Evolutionary conservation across 2,888 invertebrate genomes (phyloP), one percentile per base, ranked within the genome.

Genomic region (Strigamia maritima): DNA sequence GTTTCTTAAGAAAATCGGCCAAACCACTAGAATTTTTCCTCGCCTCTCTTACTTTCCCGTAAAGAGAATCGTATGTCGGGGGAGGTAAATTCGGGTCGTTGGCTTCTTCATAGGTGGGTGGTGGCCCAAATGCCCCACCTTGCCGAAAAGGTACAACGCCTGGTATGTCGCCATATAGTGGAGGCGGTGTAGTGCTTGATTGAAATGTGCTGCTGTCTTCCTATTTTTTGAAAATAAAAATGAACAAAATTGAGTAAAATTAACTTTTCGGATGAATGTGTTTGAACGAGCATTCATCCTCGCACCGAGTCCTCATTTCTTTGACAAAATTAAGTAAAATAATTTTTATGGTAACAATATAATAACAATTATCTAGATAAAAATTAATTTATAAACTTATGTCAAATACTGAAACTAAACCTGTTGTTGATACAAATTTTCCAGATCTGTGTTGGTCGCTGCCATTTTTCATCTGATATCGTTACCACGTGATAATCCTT

Each of bases 11-110:
- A 84, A 91, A 91, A 82, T 90, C 90, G 24, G 90, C 84, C 81
- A 90, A 85, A 76, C 90, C 89, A 83, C 88, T 89, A 4, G 90
- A 90, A 54, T 88, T 86, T 83, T 89, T 89, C 82, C 89, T 89
- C 0, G 89, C 90, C 83, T 90, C 89, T 82, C 89, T 86, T 79
- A 91, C 89, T 82, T 90, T 86, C 19, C 91, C 91, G 85, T 90
- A 91, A 26, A 91, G 84, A 0, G 91, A 91, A 83, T 91, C 91
- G 83, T 91, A 91, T 0, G 91, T 89, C 8, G 91, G 91, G 2
- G 91, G 91, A 54, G 90, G 90, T 81, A 89, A 90, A 89, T 83
- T 31, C 12, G 89, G 89, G 85, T 90, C 89, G 81, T 89, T 89
- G 75, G 89, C 90, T 84, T 90, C 90, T 82, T 90, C 90, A 81